Evolutionary conservation across 2,888 invertebrate species (phyloP).

Genomic region (Shargacucullia verbasci): DNA sequence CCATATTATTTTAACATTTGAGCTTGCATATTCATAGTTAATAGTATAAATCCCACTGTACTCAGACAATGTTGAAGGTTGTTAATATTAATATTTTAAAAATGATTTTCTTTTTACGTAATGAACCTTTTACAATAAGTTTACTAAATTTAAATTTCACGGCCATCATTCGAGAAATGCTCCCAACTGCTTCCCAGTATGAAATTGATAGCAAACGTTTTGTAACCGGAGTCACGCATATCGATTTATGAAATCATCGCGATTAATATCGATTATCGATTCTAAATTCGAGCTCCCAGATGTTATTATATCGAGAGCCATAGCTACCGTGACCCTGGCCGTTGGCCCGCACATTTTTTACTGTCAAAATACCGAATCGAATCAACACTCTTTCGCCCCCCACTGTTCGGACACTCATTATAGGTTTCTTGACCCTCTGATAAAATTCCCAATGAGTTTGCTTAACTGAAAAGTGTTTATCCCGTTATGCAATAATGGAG

Average conservation of each 20-base stretch:
- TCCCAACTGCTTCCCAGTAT: not conserved
- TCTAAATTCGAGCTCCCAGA: conserved; percentile 30
- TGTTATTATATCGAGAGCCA: conserved; percentile 37
- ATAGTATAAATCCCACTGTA: too few species aligned
- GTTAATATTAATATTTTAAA: too few species aligned
- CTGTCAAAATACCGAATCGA: conserved; percentile 55
- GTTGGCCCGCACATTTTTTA: conserved; percentile 55
- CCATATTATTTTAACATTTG: conserved; percentile 18
- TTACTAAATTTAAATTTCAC: too few species aligned
- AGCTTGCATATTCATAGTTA: conserved; percentile 14
- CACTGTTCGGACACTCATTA: conserved; percentile 47
- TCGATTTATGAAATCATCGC: conserved; percentile 34
- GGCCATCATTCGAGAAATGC: not conserved
- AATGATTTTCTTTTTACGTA: too few species aligned
- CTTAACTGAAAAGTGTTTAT: conserved; percentile 55
- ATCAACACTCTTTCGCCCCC: conserved; percentile 53
- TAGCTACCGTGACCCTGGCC: conserved; percentile 53
- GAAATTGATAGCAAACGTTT: conserved; percentile 18
- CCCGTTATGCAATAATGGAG: conserved; percentile 72
- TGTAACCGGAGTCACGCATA: conserved; percentile 16
- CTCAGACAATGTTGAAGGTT: too few species aligned
- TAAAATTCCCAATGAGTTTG: conserved; percentile 54
- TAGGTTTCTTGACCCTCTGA: conserved; percentile 55
- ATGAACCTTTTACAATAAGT: too few species aligned
- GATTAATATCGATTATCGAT: conserved; percentile 43